phyloP scores from a whole-genome alignment of 2,797 vertebrate genomes.

The Rhinogobio ventralis region DNA sequence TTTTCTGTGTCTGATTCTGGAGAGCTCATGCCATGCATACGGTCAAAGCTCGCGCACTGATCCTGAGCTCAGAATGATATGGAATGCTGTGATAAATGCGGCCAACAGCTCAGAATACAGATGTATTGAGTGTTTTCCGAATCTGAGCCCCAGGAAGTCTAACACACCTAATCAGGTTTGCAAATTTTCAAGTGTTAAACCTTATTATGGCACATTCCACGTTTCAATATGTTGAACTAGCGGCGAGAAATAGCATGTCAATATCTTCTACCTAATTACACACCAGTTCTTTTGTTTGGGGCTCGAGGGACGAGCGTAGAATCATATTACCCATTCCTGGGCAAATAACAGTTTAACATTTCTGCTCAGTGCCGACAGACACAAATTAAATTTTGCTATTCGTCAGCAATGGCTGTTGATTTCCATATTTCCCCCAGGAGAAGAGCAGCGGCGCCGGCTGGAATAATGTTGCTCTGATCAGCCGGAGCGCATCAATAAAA shows the following conservation, averaged over 20 bases:
- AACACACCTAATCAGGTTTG: conserved; percentile 38
- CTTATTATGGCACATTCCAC: conserved; percentile 49
- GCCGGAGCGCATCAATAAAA: conserved; percentile 29
- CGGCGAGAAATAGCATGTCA: conserved; percentile 47
- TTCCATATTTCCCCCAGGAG: conserved; percentile 50
- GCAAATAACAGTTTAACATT: conserved; percentile 61
- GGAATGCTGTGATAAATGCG: neutral
- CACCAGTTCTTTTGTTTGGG: conserved; percentile 45
- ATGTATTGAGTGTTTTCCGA: conserved; percentile 12
- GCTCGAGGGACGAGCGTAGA: conserved; percentile 45
- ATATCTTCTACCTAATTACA: conserved; percentile 56
- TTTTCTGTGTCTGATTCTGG: neutral
- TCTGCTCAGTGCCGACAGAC: conserved; percentile 47
- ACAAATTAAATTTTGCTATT: conserved; percentile 55
- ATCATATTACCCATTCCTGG: conserved; percentile 56
- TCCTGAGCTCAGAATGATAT: neutral
- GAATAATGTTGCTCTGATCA: conserved; percentile 54
- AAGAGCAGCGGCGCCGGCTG: conserved; percentile 24
- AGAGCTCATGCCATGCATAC: neutral
- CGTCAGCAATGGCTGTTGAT: conserved; percentile 41
- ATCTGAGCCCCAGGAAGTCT: conserved; percentile 10
- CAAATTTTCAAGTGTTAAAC: conserved; percentile 48
- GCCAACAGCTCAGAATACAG: neutral
- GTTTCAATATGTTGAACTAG: conserved; percentile 55
- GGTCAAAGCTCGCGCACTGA: neutral